A percentile compares a stretch with the other conserved stretches of the same genome.
phyloP scores from a whole-genome alignment of 2,113 vertebrate genomes.

The Beaufortia kweichowensis region DNA sequence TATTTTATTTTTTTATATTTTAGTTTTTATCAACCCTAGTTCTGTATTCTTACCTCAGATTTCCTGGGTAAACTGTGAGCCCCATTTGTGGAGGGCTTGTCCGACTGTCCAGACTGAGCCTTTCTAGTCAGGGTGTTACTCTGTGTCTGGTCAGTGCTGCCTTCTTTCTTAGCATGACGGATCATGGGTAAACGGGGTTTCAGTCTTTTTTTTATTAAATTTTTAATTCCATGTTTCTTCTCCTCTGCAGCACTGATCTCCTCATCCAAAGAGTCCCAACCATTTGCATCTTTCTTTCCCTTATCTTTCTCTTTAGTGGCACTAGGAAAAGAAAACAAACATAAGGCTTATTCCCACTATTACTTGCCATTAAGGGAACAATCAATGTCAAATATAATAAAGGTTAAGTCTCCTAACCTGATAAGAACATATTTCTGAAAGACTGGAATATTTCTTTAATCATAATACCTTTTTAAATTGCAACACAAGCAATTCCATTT shows the following conservation, averaged over 20 bases:
- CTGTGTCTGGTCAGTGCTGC: neutral
- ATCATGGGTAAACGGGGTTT: constrained; percentile 7
- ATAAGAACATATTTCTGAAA: too few species aligned
- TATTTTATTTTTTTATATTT: too few species aligned
- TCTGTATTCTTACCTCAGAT: constrained; percentile 16
- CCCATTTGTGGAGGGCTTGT: constrained; percentile 1
- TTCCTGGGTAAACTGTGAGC: constrained; percentile 46
- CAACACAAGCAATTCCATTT: too few species aligned
- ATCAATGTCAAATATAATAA: too few species aligned
- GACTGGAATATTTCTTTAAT: too few species aligned
- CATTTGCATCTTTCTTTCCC: constrained; percentile 51
- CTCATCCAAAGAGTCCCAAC: constrained; percentile 57
- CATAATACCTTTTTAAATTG: too few species aligned
- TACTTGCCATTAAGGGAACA: too few species aligned
- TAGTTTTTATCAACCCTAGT: neutral
- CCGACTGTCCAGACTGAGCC: neutral
- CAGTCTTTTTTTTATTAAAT: constrained; percentile 65
- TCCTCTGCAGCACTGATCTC: constrained; percentile 63
- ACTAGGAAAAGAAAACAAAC: neutral
- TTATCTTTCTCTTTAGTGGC: constrained; percentile 43
- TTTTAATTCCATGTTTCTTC: constrained; percentile 68
- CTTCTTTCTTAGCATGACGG: constrained; percentile 26
- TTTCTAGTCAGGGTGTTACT: constrained; percentile 52
- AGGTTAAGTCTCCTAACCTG: too few species aligned
- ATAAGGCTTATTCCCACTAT: neutral